These are phyloP conservation scores for Aphidoletes aphidimyza DNA, from an alignment of 2,888 invertebrate genomes.

Conservation along the genomic window DNA sequence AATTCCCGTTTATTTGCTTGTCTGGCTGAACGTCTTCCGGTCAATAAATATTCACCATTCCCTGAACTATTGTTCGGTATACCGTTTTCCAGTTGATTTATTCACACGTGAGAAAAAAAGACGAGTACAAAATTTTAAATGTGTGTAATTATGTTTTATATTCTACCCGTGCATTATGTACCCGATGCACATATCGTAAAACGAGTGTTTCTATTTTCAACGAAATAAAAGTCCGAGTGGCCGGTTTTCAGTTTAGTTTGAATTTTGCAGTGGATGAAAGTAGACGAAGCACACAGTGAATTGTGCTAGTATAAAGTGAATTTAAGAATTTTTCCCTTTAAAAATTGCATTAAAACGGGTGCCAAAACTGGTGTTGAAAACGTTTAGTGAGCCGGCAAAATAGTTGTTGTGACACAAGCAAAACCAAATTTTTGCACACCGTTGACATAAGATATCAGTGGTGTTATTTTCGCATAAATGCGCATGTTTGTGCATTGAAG, in stretches of 20 bases:
- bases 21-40: constrained; percentile 24
- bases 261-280: constrained; percentile 18
- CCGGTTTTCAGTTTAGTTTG: neutral
- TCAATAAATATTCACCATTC: constrained; percentile 29
- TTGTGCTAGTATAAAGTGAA: no score
- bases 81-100: neutral
- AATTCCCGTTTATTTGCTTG: constrained; percentile 24
- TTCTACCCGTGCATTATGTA: constrained; percentile 1
- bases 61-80: neutral
- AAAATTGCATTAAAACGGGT: no score
- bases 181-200: neutral
- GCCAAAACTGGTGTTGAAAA: neutral
- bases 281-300: no score
- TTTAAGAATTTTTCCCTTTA: no score
- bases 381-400: neutral
- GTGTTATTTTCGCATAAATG: neutral
- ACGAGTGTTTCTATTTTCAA: constrained; percentile 15
- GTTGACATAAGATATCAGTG: constrained; percentile 4
- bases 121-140: neutral
- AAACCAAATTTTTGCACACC: neutral
- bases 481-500: constrained; percentile 28
- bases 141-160: constrained; percentile 28
- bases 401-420: neutral
- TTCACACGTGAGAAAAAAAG: neutral
- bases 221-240: neutral